Evolutionary conservation across 2,888 invertebrate genomes (phyloP), one percentile per base, ranked within the genome.

Genomic region (Megaustenia siamemsis): DNA sequence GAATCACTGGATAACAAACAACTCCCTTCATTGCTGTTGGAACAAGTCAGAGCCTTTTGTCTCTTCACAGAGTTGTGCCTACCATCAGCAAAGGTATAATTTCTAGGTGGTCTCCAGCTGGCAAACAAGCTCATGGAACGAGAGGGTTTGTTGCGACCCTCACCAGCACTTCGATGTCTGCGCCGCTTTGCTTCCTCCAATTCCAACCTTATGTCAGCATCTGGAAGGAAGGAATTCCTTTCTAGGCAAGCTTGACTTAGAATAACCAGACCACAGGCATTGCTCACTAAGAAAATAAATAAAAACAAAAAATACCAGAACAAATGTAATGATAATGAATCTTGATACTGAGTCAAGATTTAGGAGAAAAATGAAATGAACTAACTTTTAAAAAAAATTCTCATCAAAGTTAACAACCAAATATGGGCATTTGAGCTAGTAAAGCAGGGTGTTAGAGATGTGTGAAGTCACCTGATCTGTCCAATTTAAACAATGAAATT

Each of bases 231-330:
- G 32, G 86, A 87, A 73, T 88, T 88, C 69, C 89, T 88, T 49
- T 91, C 89, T 49, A 92, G 78, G 43, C 89, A 88, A 12, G 90
- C 88, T 79, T 90, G 89, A 87, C 92, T 93, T 21, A 92, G 88
- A 92, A 95, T 96, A 79, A 96, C 92, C 60, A 95, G 90, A 3
- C 95, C 95, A 40, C 95, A 95, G 88, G 95, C 94, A 88, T 93
- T 94, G 53, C 94, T 93, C 88, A 94, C 92, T 92, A 88, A 49
- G 89, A 94, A 93, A 3, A 94, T 93, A 60, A 40, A 69, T 68
- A 35, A 66, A 18, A 24, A 56, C 10, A 56, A 56, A 6, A 24
- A 40, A 40, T 40, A 4, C 8, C 8, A 69, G 1, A 38, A 71
- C 10, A 71, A 71, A 1, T 71, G 71, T 71, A 28, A 71, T 45